These are phyloP conservation scores for Morpho helenor DNA, from an alignment of 2,888 invertebrate genomes.

Conservation along the genomic window DNA sequence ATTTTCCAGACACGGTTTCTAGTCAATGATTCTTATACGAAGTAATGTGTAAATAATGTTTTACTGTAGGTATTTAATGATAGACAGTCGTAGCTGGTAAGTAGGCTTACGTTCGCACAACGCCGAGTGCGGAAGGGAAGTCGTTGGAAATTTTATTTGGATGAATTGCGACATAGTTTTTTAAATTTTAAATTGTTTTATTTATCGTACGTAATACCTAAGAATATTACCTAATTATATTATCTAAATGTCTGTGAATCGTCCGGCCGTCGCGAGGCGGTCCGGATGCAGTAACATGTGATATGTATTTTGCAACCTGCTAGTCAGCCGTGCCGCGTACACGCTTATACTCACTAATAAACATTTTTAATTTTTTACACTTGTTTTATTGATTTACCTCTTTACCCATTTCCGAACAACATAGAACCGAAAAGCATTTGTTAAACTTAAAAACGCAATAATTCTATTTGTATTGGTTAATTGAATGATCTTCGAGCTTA, in stretches of 20 bases:
- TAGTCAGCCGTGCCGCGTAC: slow-evolving; percentile 76
- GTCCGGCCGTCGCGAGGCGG: slow-evolving; percentile 14
- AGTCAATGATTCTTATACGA: slow-evolving; percentile 69
- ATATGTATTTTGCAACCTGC: slow-evolving; percentile 66
- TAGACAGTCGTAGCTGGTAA: slow-evolving; percentile 29
- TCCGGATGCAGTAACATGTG: slow-evolving; percentile 54
- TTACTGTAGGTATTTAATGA: slow-evolving; percentile 54
- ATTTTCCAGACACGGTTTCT: slow-evolving; percentile 67
- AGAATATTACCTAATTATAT: background rate
- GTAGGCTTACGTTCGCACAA: slow-evolving; percentile 60
- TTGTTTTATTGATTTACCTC: slow-evolving; percentile 31
- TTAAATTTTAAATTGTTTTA: slow-evolving; percentile 3
- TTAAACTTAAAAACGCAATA: too few relatives aligned
- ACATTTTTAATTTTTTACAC: slow-evolving; percentile 48
- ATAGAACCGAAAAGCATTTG: too few relatives aligned
- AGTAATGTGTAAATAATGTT: slow-evolving; percentile 36
- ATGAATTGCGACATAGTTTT: background rate
- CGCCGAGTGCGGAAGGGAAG: slow-evolving; percentile 21
- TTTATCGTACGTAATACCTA: slow-evolving; percentile 20
- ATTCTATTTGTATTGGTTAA: too few relatives aligned
- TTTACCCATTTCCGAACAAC: too few relatives aligned
- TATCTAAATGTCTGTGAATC: slow-evolving; percentile 4
- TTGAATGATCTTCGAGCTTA: too few relatives aligned
- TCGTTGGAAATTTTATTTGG: slow-evolving; percentile 17
- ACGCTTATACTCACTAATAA: slow-evolving; percentile 77